A percentile compares a stretch with the other conserved stretches of the same genome.
Conservation (phyloP, 2,113 vertebrate species). For the Philantomba maxwellii region DNA sequence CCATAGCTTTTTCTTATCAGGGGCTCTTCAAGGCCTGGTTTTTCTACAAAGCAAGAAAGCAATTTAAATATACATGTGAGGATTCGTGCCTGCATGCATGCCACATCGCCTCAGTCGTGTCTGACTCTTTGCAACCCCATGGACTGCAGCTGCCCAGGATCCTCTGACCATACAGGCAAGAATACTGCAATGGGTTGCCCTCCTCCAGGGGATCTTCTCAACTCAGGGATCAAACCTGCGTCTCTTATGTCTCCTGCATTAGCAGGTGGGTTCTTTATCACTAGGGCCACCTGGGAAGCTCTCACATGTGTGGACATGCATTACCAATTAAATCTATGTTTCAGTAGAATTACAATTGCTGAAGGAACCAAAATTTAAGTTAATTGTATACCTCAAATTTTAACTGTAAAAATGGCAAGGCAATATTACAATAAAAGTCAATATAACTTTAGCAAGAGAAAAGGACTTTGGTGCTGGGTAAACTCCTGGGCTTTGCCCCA, state of each 20-base stretch:
- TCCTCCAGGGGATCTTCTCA: background rate
- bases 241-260: background rate
- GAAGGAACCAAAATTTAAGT: background rate
- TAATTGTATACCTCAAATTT: background rate
- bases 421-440: background rate
- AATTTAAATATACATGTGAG: background rate
- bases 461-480: background rate
- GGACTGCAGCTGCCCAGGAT: background rate
- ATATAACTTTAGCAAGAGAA: background rate
- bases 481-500: background rate
- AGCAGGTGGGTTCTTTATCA: background rate
- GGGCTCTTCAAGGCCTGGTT: background rate
- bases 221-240: rapidly evolving
- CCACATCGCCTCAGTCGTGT: background rate
- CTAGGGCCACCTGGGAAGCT: background rate
- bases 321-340: background rate
- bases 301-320: background rate
- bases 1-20: background rate
- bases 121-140: background rate
- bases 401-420: background rate
- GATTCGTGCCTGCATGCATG: background rate
- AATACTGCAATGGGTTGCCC: background rate
- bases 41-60: background rate
- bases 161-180: background rate
- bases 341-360: background rate